Evolutionary conservation across 2,797 vertebrate species (phyloP), one percentile per base, ranked within the genome.

Genomic region (Okamejei kenojei): DNA sequence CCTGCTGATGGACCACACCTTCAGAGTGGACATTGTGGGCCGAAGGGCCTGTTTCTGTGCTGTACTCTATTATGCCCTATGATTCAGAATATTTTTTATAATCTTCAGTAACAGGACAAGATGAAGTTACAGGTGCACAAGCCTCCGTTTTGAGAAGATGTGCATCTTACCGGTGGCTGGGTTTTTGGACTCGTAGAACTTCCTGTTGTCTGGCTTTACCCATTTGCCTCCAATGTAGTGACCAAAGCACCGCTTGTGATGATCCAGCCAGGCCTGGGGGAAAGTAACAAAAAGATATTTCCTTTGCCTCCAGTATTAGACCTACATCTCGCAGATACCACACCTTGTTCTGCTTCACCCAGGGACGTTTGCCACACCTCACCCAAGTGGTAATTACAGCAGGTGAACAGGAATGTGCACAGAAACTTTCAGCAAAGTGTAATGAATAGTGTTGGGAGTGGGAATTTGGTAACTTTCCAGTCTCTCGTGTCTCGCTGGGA

Each of bases 201-300:
- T 92, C 78, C 95, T 93, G 0, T 94, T 94, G 0, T 95, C 94
- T 0, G 95, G 95, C 38, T 95, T 96, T 91, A 95, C 61, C 96
- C 96, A 97, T 6, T 93, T 93, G 1, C 96, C 96, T 0, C 93
- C 93, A 32, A 96, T 93, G 2, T 95, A 96, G 94, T 96, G 96
- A 7, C 96, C 96, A 90, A 97, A 93, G 61, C 76, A 94, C 5
- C 94, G 94, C 1, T 94, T 93, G 4, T 96, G 96, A 19, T 94
- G 93, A 38, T 96, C 95, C 93, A 96, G 94, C 96, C 96, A 97
- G 1, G 95, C 95, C 96, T 96, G 93, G 13, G 45, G 74, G 32
- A 6, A 21, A 7, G 2, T 9, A 88, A 0, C 32, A 17, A 88
- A 32, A 21, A 65, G 61, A 65, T 32, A 7, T 65, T 86, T 32